Evolutionary conservation across 1,140 invertebrate species (phyloP), one percentile per base, ranked within the genome.

Genomic region (Drosophila pectinifera): DNA sequence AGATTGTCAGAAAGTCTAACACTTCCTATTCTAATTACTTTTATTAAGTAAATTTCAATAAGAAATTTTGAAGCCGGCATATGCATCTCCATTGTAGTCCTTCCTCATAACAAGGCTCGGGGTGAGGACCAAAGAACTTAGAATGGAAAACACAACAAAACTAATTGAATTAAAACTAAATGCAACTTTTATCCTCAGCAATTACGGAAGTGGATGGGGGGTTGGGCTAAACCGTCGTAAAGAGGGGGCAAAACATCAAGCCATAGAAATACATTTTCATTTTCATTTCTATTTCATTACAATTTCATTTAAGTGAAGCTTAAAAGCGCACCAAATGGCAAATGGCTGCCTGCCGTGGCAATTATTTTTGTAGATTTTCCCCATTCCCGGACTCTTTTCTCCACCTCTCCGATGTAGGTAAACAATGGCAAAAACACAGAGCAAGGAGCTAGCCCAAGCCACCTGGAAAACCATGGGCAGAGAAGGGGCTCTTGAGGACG

Each of bases 121-220:
- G 36, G 24, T 48, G 45, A 31, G 34, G 54, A 39, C 28, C 56
- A 16, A 84, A 85, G 75, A 78, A 88, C 43, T 86, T 77, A 55
- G 73, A 72, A 72, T 61, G 45, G 65, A 51, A 58, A 56, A 58
- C 41, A 73, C 69, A 78, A 78, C 55, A 54, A 49, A 89, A 80
- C 79, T 88, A 88, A 88, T 88, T 88, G 80, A 88, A 89, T 88
- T 88, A 88, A 88, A 88, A 88, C 75, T 88, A 89, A 88, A 88
- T 88, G 76, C 83, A 88, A 88, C 80, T 88, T 88, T 89, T 89
- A 88, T 88, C 79, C 83, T 51, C 78, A 80, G 83, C 83, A 88
- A 86, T 86, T 86, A 86, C 67, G 56, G 61, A 45, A 58, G 61
- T 55, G 45, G 56, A 81, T 46, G 59, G 24, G 14, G 54, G 18